Evolutionary conservation across 2,113 vertebrate species (phyloP).

Genomic region (Dicentrarchus labrax): DNA sequence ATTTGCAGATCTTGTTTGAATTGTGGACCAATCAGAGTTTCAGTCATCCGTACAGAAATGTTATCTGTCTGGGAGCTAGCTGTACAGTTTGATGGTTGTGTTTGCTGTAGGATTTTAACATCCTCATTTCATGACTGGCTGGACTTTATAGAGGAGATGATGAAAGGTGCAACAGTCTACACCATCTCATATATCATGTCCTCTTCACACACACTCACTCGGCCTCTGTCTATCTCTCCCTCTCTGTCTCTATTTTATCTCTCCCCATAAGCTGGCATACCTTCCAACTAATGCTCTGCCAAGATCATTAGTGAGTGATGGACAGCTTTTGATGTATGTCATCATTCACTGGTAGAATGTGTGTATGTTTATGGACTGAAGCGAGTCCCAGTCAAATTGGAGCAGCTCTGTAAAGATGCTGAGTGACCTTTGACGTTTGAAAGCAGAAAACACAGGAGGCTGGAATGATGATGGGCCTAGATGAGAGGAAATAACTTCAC

Average conservation of each 20-base stretch:
- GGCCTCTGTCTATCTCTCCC: slow-evolving; percentile 46
- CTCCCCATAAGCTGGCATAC: slow-evolving; percentile 56
- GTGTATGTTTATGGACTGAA: slow-evolving; percentile 59
- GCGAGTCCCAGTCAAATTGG: slow-evolving; percentile 50
- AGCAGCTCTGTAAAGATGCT: slow-evolving; percentile 48
- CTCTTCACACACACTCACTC: slow-evolving; percentile 62
- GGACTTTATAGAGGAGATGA: slow-evolving; percentile 83
- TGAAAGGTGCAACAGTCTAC: slow-evolving; percentile 81
- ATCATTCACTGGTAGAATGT: slow-evolving; percentile 46
- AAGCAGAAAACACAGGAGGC: slow-evolving; percentile 56
- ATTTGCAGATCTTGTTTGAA: slow-evolving; percentile 57
- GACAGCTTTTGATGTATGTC: slow-evolving; percentile 72
- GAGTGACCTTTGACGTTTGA: slow-evolving; percentile 68
- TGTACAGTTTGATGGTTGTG: slow-evolving; percentile 70
- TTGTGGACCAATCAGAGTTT: slow-evolving; percentile 50
- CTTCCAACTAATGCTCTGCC: slow-evolving; percentile 65
- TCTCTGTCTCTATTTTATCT: slow-evolving; percentile 61
- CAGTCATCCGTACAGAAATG: slow-evolving; percentile 45
- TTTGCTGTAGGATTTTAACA: slow-evolving; percentile 80
- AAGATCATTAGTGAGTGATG: slow-evolving; percentile 71
- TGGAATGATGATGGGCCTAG: slow-evolving; percentile 69
- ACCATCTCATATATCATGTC: slow-evolving; percentile 76
- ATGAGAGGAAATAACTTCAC: slow-evolving; percentile 67
- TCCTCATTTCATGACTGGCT: slow-evolving; percentile 85
- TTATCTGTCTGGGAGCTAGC: slow-evolving; percentile 49